Evolutionary conservation across 2,888 invertebrate genomes (phyloP).

Genomic region (Rotaria magnacalcarata): DNA sequence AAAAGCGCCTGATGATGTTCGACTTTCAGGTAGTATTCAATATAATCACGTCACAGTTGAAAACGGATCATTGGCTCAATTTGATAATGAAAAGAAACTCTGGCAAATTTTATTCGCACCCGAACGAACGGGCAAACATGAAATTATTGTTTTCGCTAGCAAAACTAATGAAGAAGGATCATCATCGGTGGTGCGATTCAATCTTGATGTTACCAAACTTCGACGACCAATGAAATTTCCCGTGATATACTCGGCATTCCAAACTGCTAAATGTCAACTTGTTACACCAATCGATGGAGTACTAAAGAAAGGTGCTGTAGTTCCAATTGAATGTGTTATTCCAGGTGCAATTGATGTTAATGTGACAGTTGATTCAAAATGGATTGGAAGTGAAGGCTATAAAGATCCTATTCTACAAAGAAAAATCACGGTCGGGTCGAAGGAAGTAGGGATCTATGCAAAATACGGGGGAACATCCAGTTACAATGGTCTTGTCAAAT

Average conservation of each 20-base stretch:
- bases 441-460: not conserved
- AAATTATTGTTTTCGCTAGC: conserved; percentile 9
- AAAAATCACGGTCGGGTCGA: not conserved
- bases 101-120: conserved; percentile 30
- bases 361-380: not conserved
- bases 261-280: not conserved
- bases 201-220: conserved; percentile 4
- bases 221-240: conserved; percentile 8
- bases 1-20: not conserved
- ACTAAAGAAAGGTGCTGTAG: not conserved
- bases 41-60: not conserved
- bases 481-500: not conserved
- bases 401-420: not conserved
- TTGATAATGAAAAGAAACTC: not conserved
- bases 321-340: not conserved
- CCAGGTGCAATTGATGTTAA: not conserved
- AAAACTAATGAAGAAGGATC: too few relatives aligned
- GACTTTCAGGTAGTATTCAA: not conserved
- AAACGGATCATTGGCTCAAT: not conserved
- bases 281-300: not conserved
- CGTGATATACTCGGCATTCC: not conserved
- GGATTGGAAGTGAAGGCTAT: not conserved
- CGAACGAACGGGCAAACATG: conserved; percentile 3
- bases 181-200: not conserved
- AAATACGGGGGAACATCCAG: not conserved